Conservation (phyloP, 2,888 invertebrate genomes). For the Drosophila melanocephala region DNA sequence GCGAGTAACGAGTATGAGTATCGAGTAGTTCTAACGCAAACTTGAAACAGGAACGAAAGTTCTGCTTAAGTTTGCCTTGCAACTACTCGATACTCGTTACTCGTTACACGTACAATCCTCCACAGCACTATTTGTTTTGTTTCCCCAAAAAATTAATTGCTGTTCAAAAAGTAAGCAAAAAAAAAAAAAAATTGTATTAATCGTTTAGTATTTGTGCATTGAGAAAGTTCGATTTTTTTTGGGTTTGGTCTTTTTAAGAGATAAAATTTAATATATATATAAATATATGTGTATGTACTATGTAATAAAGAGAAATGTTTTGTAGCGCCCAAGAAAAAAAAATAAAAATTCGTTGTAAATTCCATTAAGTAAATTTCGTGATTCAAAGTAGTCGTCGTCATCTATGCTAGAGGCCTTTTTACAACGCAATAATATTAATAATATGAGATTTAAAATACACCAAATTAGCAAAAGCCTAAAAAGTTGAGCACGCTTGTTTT, state of each 20-base stretch:
- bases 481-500: not conserved
- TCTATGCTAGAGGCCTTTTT: constrained; percentile 55
- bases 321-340: constrained; percentile 56
- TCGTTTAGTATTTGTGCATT: constrained; percentile 67
- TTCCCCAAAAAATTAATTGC: constrained; percentile 1
- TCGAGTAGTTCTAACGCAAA: not conserved
- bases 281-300: constrained; percentile 2
- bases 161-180: constrained; percentile 22
- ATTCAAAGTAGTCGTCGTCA: constrained; percentile 32
- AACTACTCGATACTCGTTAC: constrained; percentile 1
- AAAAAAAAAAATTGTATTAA: constrained; percentile 56
- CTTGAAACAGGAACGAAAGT: not conserved
- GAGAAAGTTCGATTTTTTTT: constrained; percentile 15
- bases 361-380: constrained; percentile 37
- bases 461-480: constrained; percentile 16
- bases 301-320: constrained; percentile 54
- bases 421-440: constrained; percentile 57
- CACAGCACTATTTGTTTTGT: constrained; percentile 40
- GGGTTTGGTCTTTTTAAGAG: constrained; percentile 38
- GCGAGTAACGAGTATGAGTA: not conserved
- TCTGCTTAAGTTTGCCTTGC: constrained; percentile 58
- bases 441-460: constrained; percentile 42
- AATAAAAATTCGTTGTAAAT: constrained; percentile 47
- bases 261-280: constrained; percentile 29
- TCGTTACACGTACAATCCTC: constrained; percentile 61